phyloP scores from a whole-genome alignment of 1,140 invertebrate genomes.

The Achatina immaculata region DNA sequence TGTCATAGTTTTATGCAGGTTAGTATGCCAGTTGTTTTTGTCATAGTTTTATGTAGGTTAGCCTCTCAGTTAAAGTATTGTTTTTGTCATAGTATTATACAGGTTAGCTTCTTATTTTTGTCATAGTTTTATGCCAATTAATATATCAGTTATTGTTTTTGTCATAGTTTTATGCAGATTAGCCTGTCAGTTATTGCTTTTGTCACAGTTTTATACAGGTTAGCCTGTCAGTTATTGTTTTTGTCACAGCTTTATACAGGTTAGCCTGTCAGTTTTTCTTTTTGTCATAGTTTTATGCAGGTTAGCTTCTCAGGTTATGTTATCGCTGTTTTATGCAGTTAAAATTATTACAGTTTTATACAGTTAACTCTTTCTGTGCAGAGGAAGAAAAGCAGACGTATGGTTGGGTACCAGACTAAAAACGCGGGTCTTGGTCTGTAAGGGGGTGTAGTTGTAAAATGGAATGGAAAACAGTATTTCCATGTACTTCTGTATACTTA shows the following conservation, averaged over 20 bases:
- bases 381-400: too few species aligned
- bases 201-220: constrained; percentile 91
- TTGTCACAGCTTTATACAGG: too few species aligned
- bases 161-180: too few species aligned
- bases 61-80: neutral
- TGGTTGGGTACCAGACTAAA: too few species aligned
- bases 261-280: too few species aligned
- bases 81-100: neutral
- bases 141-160: neutral
- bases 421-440: too few species aligned
- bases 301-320: constrained; percentile 72
- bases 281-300: constrained; percentile 87
- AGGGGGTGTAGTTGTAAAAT: too few species aligned
- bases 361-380: too few species aligned
- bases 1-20: neutral
- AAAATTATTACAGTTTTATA: neutral
- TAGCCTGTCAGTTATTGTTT: constrained; percentile 44
- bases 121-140: too few species aligned
- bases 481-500: too few species aligned
- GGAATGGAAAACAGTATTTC: too few species aligned
- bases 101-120: neutral
- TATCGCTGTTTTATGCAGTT: too few species aligned
- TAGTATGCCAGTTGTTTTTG: neutral
- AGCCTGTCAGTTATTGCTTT: constrained; percentile 29
- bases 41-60: neutral